Conservation (phyloP, 1,140 invertebrate species). For the Atta colombica region DNA sequence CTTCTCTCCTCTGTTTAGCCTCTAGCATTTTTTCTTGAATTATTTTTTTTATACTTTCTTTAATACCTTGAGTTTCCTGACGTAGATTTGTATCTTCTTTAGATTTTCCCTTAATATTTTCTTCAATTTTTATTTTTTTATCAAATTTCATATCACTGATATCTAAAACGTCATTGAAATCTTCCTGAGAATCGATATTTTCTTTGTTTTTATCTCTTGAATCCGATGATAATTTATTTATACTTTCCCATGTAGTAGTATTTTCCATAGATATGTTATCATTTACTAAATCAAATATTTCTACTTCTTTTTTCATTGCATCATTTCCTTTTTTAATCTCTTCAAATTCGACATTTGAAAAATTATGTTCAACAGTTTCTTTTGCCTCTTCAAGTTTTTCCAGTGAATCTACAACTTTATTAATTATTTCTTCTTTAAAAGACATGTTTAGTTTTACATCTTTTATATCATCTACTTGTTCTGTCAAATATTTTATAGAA, state of each 20-base stretch:
- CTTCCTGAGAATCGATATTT: background rate
- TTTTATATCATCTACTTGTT: conserved; percentile 58
- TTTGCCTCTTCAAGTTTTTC: conserved; percentile 72
- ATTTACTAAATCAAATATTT: background rate
- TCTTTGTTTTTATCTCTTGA: conserved; percentile 1
- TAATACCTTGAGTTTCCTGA: conserved; percentile 75
- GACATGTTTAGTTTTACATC: conserved; percentile 65
- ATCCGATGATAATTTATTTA: conserved; percentile 11
- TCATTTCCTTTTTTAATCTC: conserved; percentile 10
- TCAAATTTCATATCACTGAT: conserved; percentile 5
- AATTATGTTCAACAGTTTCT: conserved; percentile 40
- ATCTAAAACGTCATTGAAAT: conserved; percentile 15
- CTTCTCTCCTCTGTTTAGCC: conserved; percentile 73
- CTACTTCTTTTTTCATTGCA: conserved; percentile 1
- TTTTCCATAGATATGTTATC: conserved; percentile 16
- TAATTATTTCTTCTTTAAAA: conserved; percentile 65
- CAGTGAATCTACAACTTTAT: conserved; percentile 75
- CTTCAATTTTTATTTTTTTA: conserved; percentile 20
- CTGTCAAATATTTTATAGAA: conserved; percentile 2
- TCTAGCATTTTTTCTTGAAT: conserved; percentile 83
- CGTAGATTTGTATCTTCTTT: conserved; percentile 48
- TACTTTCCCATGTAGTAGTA: conserved; percentile 13
- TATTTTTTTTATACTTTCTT: conserved; percentile 82
- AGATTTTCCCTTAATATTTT: conserved; percentile 37
- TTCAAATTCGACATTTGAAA: conserved; percentile 1